Evolutionary conservation across 1,140 invertebrate genomes (phyloP), one percentile per base, ranked within the genome.

Genomic region (Heliconius hermathena): DNA sequence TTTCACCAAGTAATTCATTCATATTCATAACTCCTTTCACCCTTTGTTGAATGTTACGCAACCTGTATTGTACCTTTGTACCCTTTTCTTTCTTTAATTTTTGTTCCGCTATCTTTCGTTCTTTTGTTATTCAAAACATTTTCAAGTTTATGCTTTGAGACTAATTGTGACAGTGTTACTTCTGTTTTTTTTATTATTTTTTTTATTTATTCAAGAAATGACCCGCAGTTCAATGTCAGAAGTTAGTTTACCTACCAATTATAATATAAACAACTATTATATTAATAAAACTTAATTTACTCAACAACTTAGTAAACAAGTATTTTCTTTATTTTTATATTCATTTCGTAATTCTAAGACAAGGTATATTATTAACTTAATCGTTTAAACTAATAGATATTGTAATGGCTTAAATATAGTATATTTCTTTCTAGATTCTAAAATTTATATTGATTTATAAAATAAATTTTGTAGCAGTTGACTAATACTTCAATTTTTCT

Each of bases 1-100:
- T 94, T 94, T 92, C 88, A 78, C 84, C 82, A 88, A 90, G 88
- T 87, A 88, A 88, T 86, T 88, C 88, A 92, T 94, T 93, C 91
- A 92, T 93, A 94, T 94, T 94, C 92, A 94, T 93, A 87, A 81
- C 80, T 81, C 82, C 88, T 89, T 89, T 89, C 87, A 89, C 90
- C 90, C 90, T 93, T 93, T 92, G 88, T 90, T 84, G 87, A 73
- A 70, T 86, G 89, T 92, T 93, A 90, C 86, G 87, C 84, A 92
- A 92, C 89, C 81, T 80, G 84, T 84, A 86, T 89, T 89, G 89
- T 89, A 87, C 87, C 87, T 80, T 82, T 79, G 54, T 79, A 79
- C 74, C 77, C 85, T 88, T 81, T 88, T 89, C 86, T 76, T 81
- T 84, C 82, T 79, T 84, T 83, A 83, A 88, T 88, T 81, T 81